Conservation (phyloP, 1,140 invertebrate species). For the Nephila pilipes region DNA sequence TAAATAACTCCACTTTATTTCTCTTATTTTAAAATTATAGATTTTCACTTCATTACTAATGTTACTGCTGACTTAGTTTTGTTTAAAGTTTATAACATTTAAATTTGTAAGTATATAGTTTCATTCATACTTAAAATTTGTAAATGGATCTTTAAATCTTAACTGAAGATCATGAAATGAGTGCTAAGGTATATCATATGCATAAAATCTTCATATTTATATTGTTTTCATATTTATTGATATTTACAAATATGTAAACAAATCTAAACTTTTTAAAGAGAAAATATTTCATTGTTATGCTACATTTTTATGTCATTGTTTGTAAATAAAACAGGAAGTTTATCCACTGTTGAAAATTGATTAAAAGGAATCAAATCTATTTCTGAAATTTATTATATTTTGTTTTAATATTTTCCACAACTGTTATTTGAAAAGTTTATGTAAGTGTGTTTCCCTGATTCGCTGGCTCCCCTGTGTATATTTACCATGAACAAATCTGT, state of each 20-base stretch:
- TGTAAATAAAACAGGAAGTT: conserved; percentile 24
- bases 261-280: too few species aligned
- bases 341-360: neutral
- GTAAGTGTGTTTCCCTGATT: neutral
- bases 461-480: neutral
- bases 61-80: too few species aligned
- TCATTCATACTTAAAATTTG: neutral
- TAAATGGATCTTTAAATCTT: neutral
- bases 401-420: conserved; percentile 16
- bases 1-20: too few species aligned
- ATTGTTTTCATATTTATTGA: too few species aligned
- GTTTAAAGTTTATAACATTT: neutral
- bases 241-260: too few species aligned
- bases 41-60: too few species aligned
- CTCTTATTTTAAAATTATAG: too few species aligned
- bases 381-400: neutral
- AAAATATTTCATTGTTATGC: too few species aligned
- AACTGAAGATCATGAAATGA: neutral
- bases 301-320: neutral
- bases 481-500: conserved; percentile 43
- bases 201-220: neutral
- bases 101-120: neutral
- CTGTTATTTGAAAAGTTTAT: conserved; percentile 2
- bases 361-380: neutral
- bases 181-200: neutral